Conservation (phyloP, 1,140 invertebrate genomes). For the Leptestheria dahalacensis region DNA sequence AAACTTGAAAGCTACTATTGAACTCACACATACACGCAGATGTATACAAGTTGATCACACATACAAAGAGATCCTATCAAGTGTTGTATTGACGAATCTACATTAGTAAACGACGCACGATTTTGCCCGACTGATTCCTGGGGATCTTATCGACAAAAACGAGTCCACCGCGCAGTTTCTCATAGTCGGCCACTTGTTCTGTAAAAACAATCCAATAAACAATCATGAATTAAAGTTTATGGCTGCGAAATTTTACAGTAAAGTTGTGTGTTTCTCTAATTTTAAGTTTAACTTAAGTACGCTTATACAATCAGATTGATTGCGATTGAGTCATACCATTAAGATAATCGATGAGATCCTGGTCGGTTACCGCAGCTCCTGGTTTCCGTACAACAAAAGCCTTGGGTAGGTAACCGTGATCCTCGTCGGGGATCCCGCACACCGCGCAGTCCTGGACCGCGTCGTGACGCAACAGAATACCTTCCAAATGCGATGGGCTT, state of each 20-base stretch:
- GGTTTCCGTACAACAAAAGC: slow-evolving; percentile 54
- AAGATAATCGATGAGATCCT: not conserved
- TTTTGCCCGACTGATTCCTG: slow-evolving; percentile 49
- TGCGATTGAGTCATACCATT: too few species aligned
- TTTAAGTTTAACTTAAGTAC: too few species aligned
- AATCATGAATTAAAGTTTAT: not conserved
- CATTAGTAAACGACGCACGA: slow-evolving; percentile 35
- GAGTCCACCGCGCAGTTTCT: slow-evolving; percentile 29
- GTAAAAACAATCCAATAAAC: not conserved
- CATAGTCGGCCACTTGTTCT: slow-evolving; percentile 24
- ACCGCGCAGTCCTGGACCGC: slow-evolving; percentile 42
- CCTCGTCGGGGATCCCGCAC: slow-evolving; percentile 53
- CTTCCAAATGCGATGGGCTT: slow-evolving; percentile 34
- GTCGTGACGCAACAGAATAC: slow-evolving; percentile 30
- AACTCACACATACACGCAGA: too few species aligned
- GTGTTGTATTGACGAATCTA: too few species aligned
- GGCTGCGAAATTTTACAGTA: not conserved
- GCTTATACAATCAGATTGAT: not conserved
- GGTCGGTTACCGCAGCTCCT: not conserved
- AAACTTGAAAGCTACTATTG: too few species aligned
- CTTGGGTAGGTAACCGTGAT: slow-evolving; percentile 53
- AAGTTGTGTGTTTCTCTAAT: too few species aligned
- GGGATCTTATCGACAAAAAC: slow-evolving; percentile 39
- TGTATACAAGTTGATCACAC: too few species aligned
- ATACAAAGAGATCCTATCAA: too few species aligned